Percentiles rank a stretch among this genome's conserved stretches.
Evolutionary conservation across 1,140 invertebrate genomes (phyloP).

Genomic region (Campoletis sonorensis): DNA sequence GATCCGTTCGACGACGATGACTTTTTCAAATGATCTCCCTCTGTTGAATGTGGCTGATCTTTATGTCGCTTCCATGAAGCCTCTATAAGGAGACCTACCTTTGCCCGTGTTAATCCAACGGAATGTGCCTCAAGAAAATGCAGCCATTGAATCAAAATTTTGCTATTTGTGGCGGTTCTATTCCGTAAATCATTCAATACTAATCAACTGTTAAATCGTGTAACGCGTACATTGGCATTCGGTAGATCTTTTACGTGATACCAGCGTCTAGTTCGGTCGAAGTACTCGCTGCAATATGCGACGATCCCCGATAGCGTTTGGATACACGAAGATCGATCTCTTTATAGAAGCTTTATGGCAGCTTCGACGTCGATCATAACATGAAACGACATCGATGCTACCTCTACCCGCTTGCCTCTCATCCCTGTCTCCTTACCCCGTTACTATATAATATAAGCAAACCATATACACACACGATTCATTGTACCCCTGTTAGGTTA

Average conservation of each 20-base stretch:
- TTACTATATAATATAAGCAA: conserved; percentile 4
- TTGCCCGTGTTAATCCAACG: too few relatives aligned
- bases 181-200: too few relatives aligned
- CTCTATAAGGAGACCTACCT: too few relatives aligned
- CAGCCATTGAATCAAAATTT: too few relatives aligned
- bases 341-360: not conserved
- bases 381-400: conserved; percentile 48
- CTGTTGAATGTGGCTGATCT: conserved; percentile 55
- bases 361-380: conserved; percentile 11
- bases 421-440: conserved; percentile 30
- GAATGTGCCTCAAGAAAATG: too few relatives aligned
- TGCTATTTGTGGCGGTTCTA: too few relatives aligned
- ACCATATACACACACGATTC: conserved; percentile 1
- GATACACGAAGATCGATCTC: too few relatives aligned
- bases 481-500: conserved; percentile 35
- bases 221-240: too few relatives aligned
- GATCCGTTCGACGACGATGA: conserved; percentile 93
- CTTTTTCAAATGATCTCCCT: conserved; percentile 82
- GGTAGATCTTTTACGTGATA: too few relatives aligned
- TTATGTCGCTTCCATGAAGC: not conserved
- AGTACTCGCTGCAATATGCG: too few relatives aligned
- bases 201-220: too few relatives aligned
- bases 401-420: conserved; percentile 48
- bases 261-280: too few relatives aligned
- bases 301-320: not conserved